These are phyloP conservation scores for Archips crataeganus DNA, from an alignment of 2,888 invertebrate species.

Conservation along the genomic window DNA sequence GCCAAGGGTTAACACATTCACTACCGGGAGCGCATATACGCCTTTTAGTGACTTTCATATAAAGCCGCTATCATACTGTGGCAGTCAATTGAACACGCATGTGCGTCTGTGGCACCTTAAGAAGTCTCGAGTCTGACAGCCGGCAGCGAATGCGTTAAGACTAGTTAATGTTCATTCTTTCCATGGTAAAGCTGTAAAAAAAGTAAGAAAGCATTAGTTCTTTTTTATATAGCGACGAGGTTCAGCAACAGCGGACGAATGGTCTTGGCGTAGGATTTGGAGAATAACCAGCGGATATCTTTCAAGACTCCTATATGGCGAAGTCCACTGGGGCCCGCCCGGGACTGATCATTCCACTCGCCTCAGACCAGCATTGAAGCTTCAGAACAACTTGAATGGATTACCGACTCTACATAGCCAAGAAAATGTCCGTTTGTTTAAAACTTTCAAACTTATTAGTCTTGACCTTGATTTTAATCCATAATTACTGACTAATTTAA, in stretches of 20 bases:
- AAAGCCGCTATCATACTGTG: too few relatives aligned
- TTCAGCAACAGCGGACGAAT: not conserved
- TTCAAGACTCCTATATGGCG: not conserved
- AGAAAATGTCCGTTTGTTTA: not conserved
- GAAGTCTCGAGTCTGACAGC: too few relatives aligned
- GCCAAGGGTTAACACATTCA: too few relatives aligned
- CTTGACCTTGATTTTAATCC: too few relatives aligned
- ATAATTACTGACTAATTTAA: too few relatives aligned
- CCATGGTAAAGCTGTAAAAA: not conserved
- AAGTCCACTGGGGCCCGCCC: not conserved
- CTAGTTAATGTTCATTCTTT: too few relatives aligned
- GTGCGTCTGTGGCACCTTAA: too few relatives aligned
- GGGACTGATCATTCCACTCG: not conserved
- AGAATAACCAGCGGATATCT: conserved; percentile 4
- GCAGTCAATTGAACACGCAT: too few relatives aligned
- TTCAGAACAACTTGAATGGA: not conserved
- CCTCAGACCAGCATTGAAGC: not conserved
- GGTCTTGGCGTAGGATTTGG: conserved; percentile 23
- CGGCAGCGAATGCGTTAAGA: too few relatives aligned
- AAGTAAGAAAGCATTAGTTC: conserved; percentile 10
- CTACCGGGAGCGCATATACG: too few relatives aligned
- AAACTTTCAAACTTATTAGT: too few relatives aligned
- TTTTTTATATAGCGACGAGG: conserved; percentile 15
- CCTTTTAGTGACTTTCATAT: too few relatives aligned
- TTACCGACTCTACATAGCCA: not conserved